These are phyloP conservation scores for Sminthurinus aureus DNA, from an alignment of 2,888 invertebrate genomes.

Conservation along the genomic window DNA sequence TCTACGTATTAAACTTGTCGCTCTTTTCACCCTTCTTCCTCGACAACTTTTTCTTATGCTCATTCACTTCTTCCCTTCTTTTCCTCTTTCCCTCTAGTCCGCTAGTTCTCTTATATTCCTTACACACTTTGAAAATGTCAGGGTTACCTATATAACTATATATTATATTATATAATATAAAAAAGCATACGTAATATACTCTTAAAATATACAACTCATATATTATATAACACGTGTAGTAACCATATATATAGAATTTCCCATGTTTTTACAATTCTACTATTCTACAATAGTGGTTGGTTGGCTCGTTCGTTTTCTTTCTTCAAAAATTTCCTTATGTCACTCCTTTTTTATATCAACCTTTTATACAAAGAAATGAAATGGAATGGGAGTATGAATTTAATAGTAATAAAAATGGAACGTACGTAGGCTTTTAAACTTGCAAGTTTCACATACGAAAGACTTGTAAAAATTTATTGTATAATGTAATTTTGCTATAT, in stretches of 20 bases:
- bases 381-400: not conserved
- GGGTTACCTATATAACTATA: not conserved
- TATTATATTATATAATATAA: too few species aligned
- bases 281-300: too few species aligned
- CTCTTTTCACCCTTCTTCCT: conserved; percentile 15
- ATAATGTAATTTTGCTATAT: conserved; percentile 5
- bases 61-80: not conserved
- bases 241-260: not conserved
- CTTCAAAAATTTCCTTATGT: too few species aligned
- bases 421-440: too few species aligned
- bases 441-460: not conserved
- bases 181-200: too few species aligned
- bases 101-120: too few species aligned
- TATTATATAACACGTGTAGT: not conserved
- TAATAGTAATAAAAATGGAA: not conserved
- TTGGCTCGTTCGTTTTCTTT: too few species aligned
- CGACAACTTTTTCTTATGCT: not conserved
- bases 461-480: not conserved
- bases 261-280: too few species aligned
- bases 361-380: not conserved
- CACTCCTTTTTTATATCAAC: not conserved
- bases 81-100: not conserved
- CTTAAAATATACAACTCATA: not conserved
- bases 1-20: conserved; percentile 9
- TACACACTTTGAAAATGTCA: not conserved